Conservation (phyloP, 2,113 vertebrate genomes). For the Grus americana region DNA sequence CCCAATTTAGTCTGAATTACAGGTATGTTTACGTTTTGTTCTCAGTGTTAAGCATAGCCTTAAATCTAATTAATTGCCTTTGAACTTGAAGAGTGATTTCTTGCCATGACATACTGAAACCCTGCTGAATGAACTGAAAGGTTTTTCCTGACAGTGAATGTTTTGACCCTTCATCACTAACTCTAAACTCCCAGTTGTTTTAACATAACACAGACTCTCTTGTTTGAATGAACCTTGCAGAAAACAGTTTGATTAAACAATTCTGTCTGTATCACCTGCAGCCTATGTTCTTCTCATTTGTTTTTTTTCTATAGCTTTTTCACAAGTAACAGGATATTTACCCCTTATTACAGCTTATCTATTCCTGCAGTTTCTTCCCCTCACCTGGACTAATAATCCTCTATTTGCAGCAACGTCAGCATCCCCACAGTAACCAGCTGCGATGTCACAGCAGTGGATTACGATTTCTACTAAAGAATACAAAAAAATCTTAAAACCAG, state of each 20-base stretch:
- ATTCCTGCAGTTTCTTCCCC: background rate
- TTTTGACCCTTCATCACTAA: background rate
- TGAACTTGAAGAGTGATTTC: background rate
- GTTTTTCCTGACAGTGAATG: background rate
- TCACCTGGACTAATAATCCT: slow-evolving; percentile 35
- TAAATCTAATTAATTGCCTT: background rate
- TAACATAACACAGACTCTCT: background rate
- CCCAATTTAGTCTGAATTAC: background rate
- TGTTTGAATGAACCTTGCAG: background rate
- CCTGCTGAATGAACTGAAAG: background rate
- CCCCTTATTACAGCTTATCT: slow-evolving; percentile 16
- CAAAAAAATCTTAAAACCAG: background rate
- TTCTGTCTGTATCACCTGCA: background rate
- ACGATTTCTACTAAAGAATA: background rate
- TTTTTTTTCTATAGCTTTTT: background rate
- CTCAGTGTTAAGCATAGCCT: background rate
- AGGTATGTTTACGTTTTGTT: background rate
- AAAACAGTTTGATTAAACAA: background rate
- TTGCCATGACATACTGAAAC: background rate
- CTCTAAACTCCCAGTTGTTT: background rate
- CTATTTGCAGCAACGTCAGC: slow-evolving; percentile 28
- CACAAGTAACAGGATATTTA: slow-evolving; percentile 17
- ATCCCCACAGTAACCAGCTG: slow-evolving; percentile 8
- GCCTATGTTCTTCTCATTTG: background rate
- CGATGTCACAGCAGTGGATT: background rate